These are phyloP conservation scores for Epinephelus cyanopodus DNA, from an alignment of 2,113 vertebrate species.

Conservation along the genomic window DNA sequence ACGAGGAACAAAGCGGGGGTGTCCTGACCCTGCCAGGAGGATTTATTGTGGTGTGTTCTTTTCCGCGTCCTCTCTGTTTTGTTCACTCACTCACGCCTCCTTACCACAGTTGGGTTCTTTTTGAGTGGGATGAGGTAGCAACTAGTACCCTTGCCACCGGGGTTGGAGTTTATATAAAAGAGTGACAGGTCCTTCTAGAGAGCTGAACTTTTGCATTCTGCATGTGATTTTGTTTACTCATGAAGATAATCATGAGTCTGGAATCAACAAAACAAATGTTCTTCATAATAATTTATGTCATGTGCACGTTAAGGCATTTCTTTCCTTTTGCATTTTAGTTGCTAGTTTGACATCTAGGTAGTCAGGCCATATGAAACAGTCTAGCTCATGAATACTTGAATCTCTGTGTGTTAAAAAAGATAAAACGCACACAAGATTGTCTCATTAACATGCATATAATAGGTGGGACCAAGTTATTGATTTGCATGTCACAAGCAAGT, in stretches of 20 bases:
- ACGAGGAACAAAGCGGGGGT: slow-evolving; percentile 75
- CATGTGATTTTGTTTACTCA: not conserved
- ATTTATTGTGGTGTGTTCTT: slow-evolving; percentile 74
- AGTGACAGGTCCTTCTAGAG: not conserved
- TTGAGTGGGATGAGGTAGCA: slow-evolving; percentile 57
- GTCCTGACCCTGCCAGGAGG: slow-evolving; percentile 72
- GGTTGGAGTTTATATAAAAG: slow-evolving; percentile 25
- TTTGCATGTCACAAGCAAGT: no score
- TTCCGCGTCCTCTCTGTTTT: slow-evolving; percentile 56
- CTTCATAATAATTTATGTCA: not conserved
- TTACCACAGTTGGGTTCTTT: slow-evolving; percentile 40
- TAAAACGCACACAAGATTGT: not conserved
- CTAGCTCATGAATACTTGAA: not conserved
- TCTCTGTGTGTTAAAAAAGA: not conserved
- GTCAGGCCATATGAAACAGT: not conserved
- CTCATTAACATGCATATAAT: not conserved
- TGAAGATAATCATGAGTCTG: not conserved
- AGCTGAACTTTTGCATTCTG: slow-evolving; percentile 4
- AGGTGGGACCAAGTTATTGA: no score
- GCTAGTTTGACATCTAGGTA: not conserved
- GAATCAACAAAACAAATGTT: not conserved
- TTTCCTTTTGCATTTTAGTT: not conserved
- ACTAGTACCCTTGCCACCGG: slow-evolving; percentile 46
- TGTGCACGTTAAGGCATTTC: not conserved
- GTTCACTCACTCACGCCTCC: slow-evolving; percentile 41